These are phyloP conservation scores for Peucedramus taeniatus DNA, from an alignment of 2,113 vertebrate species.

Conservation along the genomic window DNA sequence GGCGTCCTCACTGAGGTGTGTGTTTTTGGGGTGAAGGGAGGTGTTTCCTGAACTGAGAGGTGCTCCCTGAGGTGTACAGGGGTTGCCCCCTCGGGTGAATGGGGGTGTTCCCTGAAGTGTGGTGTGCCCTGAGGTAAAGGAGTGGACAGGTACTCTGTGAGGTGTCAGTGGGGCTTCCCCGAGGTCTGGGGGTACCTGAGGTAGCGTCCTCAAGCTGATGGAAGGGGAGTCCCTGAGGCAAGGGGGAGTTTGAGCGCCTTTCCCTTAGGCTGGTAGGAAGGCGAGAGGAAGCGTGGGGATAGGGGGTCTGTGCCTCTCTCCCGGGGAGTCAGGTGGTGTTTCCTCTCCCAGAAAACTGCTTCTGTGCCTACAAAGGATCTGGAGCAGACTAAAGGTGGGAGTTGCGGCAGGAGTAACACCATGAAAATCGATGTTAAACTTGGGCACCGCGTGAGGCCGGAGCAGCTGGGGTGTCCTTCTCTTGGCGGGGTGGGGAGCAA, in stretches of 20 bases:
- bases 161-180: neutral
- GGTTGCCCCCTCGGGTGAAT: neutral
- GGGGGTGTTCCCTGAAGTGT: fast-evolving
- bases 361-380: fast-evolving
- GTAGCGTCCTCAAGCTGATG: too few species aligned
- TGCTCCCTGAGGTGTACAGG: neutral
- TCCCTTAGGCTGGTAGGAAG: neutral
- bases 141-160: neutral
- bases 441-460: fast-evolving
- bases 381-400: neutral
- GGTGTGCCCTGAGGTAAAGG: neutral
- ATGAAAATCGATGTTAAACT: neutral
- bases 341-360: neutral
- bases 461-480: neutral
- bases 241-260: neutral
- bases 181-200: too few species aligned
- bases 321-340: neutral
- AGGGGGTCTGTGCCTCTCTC: neutral
- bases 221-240: neutral
- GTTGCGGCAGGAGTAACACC: neutral
- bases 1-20: neutral
- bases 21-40: neutral
- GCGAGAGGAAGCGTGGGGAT: neutral
- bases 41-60: neutral
- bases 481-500: fast-evolving